Conservation (phyloP, 2,113 vertebrate genomes). For the Plecotus auritus region DNA sequence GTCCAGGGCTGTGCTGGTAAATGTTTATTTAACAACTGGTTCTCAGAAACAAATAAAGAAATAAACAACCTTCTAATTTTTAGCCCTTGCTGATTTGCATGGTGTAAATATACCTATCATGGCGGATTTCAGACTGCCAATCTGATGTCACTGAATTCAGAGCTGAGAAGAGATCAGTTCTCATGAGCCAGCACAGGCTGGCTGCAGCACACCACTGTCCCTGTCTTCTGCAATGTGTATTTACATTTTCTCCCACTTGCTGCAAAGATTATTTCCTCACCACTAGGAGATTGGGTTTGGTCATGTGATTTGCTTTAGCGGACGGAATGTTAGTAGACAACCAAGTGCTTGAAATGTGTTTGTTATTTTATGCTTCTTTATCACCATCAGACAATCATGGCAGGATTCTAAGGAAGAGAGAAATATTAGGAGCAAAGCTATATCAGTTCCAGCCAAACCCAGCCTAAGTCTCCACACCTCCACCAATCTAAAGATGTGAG, state of each 20-base stretch:
- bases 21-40: neutral
- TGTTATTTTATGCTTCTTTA: neutral
- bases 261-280: neutral
- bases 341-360: neutral
- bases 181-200: neutral
- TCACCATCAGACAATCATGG: neutral
- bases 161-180: neutral
- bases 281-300: neutral
- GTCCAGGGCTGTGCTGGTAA: neutral
- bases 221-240: neutral
- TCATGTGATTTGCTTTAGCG: neutral
- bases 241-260: neutral
- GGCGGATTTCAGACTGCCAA: neutral
- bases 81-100: neutral
- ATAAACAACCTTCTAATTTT: neutral
- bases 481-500: neutral
- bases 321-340: neutral
- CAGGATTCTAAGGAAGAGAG: neutral
- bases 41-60: neutral
- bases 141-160: neutral
- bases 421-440: neutral
- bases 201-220: too few relatives aligned
- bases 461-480: neutral
- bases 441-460: too few relatives aligned
- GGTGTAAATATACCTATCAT: neutral